A percentile compares a stretch with the other conserved stretches of the same genome.
Evolutionary conservation across 2,797 vertebrate genomes (phyloP).

Genomic region (Alectoris magna): DNA sequence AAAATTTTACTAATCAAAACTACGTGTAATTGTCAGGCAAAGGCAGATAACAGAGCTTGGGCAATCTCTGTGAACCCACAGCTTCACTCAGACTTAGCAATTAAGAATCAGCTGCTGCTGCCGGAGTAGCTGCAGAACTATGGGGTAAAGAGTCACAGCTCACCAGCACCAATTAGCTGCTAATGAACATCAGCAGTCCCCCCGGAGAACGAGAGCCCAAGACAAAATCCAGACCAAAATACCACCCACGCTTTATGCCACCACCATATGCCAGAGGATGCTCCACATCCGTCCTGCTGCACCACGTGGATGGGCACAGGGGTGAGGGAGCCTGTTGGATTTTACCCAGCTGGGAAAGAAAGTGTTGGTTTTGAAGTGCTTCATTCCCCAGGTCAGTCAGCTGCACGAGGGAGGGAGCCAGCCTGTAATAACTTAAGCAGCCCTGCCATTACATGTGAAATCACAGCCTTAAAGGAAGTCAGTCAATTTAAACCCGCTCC

Average conservation of each 20-base stretch:
- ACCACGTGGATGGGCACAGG: accelerated
- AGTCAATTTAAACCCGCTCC: constrained; percentile 64
- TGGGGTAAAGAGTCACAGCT: constrained; percentile 48
- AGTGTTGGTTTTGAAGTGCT: background rate
- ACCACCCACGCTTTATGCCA: background rate
- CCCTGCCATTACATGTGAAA: constrained; percentile 44
- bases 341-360: background rate
- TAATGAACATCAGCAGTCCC: constrained; percentile 68
- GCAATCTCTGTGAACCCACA: constrained; percentile 45
- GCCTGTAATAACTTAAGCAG: constrained; percentile 51
- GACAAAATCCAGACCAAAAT: constrained; percentile 25
- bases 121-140: constrained; percentile 19
- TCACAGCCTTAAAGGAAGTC: constrained; percentile 64
- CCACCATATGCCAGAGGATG: background rate
- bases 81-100: constrained; percentile 67
- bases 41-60: constrained; percentile 35
- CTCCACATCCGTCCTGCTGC: accelerated
- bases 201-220: background rate
- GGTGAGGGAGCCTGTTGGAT: background rate
- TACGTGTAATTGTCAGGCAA: constrained; percentile 62
- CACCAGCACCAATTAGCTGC: constrained; percentile 58
- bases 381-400: constrained; percentile 13
- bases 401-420: background rate
- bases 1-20: constrained; percentile 65
- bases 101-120: constrained; percentile 53